Conservation (phyloP, 2,888 invertebrate genomes). For the Keiferia lycopersicella region DNA sequence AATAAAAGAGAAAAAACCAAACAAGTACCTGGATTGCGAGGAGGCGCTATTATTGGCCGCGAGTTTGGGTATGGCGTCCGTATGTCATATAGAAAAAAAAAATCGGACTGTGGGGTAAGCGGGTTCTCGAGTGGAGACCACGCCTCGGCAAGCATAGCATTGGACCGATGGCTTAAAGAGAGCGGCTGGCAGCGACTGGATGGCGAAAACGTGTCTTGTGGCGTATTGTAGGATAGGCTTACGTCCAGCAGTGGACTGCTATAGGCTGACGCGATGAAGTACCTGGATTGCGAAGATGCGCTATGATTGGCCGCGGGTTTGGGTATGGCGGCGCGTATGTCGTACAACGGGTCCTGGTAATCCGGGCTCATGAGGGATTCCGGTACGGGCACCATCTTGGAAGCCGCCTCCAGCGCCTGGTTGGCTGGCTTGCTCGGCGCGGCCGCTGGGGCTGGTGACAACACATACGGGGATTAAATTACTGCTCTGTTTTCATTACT, state of each 20-base stretch:
- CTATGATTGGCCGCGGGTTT: conserved; percentile 44
- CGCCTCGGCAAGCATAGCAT: no score
- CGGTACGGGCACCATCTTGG: conserved; percentile 93
- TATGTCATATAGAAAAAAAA: conserved; percentile 74
- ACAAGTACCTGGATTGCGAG: conserved; percentile 4
- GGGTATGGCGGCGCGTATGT: conserved; percentile 66
- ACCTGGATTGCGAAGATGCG: conserved; percentile 39
- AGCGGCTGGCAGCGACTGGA: no score
- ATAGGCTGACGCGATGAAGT: no score
- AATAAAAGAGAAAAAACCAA: not conserved
- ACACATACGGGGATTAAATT: conserved; percentile 32
- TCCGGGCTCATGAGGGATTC: conserved; percentile 94
- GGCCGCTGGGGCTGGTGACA: conserved; percentile 24
- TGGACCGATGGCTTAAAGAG: no score
- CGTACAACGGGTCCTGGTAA: conserved; percentile 81
- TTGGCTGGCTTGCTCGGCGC: conserved; percentile 55
- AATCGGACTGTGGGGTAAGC: no score
- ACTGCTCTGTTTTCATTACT: no score
- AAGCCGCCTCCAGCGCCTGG: conserved; percentile 88
- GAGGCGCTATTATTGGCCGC: not conserved
- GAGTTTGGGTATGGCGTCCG: conserved; percentile 63
- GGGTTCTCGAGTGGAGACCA: no score
- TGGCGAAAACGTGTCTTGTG: no score
- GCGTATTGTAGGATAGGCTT: no score
- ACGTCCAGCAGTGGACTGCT: no score